Conservation (phyloP, 2,113 vertebrate species). For the Scomber colias region DNA sequence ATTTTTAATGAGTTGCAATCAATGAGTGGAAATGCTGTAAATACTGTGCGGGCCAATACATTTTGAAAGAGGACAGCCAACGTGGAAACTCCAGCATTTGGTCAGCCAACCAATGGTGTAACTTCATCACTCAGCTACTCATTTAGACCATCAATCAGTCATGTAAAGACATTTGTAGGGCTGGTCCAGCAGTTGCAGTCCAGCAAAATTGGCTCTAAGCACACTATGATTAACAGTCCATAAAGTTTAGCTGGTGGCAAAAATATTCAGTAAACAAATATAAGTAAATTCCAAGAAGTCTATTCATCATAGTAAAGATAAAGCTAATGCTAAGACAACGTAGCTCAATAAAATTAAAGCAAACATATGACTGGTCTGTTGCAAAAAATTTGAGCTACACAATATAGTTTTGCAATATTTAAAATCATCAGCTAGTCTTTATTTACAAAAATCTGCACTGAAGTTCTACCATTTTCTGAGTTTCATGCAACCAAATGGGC, state of each 20-base stretch:
- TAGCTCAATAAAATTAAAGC: background rate
- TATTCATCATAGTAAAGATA: background rate
- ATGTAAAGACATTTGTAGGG: too few species aligned
- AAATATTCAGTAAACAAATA: slow-evolving; percentile 24
- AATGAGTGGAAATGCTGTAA: too few species aligned
- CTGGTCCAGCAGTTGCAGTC: too few species aligned
- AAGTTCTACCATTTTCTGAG: too few species aligned
- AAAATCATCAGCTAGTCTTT: background rate
- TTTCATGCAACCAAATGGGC: too few species aligned
- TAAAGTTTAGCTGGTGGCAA: slow-evolving; percentile 30
- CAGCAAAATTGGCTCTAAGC: background rate
- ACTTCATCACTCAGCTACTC: too few species aligned
- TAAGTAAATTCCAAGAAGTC: background rate
- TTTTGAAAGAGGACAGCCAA: too few species aligned
- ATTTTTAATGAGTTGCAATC: too few species aligned
- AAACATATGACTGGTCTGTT: background rate
- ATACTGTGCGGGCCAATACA: too few species aligned
- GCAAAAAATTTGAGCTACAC: background rate
- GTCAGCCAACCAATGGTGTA: too few species aligned
- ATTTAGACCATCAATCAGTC: too few species aligned
- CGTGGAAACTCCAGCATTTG: too few species aligned
- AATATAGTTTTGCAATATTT: background rate
- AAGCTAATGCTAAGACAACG: background rate
- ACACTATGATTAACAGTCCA: slow-evolving; percentile 23
- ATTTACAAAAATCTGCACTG: background rate